Percentiles rank a stretch among this genome's conserved stretches.
These are phyloP conservation scores for Anhinga rufa DNA, from an alignment of 2,113 vertebrate species.

Conservation along the genomic window DNA sequence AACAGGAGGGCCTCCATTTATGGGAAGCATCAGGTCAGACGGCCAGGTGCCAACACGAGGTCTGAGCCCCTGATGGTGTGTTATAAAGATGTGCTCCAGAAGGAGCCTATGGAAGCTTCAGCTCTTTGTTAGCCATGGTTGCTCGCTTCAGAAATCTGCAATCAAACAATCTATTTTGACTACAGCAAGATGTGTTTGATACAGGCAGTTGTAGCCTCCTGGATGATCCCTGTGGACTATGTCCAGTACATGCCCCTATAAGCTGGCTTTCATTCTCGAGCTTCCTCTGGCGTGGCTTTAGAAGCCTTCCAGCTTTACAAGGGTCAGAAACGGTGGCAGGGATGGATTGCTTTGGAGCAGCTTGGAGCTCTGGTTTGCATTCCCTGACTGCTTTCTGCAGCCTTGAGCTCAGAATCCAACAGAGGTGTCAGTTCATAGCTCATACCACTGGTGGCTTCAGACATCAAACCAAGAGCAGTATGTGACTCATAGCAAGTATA, in stretches of 20 bases:
- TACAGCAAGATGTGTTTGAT: not conserved
- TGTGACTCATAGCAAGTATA: not conserved
- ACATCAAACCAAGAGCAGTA: not conserved
- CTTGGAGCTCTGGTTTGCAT: not conserved
- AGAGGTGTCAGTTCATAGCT: not conserved
- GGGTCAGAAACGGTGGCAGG: not conserved
- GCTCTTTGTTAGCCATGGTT: not conserved
- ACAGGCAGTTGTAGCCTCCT: not conserved
- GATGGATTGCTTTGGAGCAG: not conserved
- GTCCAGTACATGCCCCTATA: rapidly evolving
- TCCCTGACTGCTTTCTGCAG: not conserved
- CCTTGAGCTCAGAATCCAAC: not conserved
- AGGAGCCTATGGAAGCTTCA: not conserved
- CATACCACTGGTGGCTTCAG: not conserved
- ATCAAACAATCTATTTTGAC: rapidly evolving
- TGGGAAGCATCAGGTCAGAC: not conserved
- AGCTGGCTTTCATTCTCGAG: not conserved
- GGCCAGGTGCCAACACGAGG: not conserved
- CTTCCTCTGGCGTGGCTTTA: not conserved
- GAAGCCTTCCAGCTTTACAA: not conserved
- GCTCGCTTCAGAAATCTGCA: not conserved
- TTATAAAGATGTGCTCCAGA: not conserved
- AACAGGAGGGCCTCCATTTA: rapidly evolving
- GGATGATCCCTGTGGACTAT: not conserved
- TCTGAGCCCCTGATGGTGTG: not conserved